Percentiles rank a stretch among this genome's conserved stretches.
Conservation (phyloP, 2,888 invertebrate genomes). For the Nephrotoma guestfalica region DNA sequence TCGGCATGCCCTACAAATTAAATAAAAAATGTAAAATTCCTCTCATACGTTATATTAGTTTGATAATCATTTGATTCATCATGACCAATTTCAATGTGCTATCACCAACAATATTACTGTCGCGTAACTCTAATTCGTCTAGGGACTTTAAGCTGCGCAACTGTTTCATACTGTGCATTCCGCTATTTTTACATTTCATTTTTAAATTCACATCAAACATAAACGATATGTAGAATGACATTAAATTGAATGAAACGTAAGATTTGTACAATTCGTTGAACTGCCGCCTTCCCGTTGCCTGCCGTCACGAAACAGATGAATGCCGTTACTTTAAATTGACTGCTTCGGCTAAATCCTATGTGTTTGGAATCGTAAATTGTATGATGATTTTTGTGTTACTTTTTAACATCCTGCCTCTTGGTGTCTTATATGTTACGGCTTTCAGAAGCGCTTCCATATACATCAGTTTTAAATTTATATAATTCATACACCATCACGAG, state of each 20-base stretch:
- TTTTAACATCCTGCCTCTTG: constrained; percentile 68
- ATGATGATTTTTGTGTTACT: constrained; percentile 40
- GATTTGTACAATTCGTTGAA: constrained; percentile 41
- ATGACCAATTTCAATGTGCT: constrained; percentile 34
- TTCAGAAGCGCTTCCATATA: constrained; percentile 65
- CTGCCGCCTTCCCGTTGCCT: constrained; percentile 54
- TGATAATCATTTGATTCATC: constrained; percentile 19
- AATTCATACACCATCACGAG: too few relatives aligned
- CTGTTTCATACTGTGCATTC: not conserved
- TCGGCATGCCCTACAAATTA: too few relatives aligned
- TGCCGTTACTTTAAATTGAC: constrained; percentile 26
- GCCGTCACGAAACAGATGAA: constrained; percentile 32
- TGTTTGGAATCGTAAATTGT: constrained; percentile 28
- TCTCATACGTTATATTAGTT: constrained; percentile 10
- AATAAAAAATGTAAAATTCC: too few relatives aligned
- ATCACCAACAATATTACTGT: constrained; percentile 27
- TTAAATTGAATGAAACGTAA: constrained; percentile 21
- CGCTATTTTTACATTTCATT: not conserved
- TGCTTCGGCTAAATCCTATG: constrained; percentile 42
- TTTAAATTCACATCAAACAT: constrained; percentile 15
- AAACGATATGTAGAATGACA: constrained; percentile 18
- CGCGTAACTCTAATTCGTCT: constrained; percentile 8
- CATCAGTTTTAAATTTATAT: too few relatives aligned
- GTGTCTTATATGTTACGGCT: constrained; percentile 69
- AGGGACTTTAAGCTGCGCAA: not conserved